A percentile compares a stretch with the other conserved stretches of the same genome.
These are phyloP conservation scores for Drosophila athabasca DNA, from an alignment of 1,140 invertebrate genomes.

Conservation along the genomic window DNA sequence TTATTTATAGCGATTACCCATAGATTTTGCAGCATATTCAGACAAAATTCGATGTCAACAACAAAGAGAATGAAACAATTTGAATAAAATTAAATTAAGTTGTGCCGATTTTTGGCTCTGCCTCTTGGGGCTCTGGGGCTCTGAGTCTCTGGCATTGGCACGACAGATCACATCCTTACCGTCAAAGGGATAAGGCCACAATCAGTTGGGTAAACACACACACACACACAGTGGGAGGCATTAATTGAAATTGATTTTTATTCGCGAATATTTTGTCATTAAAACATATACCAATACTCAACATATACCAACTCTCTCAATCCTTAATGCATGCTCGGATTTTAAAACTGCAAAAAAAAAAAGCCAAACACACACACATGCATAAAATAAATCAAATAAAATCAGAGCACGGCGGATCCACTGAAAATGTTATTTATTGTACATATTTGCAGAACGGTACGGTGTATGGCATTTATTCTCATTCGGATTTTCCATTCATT, in stretches of 20 bases:
- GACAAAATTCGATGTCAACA: conserved; percentile 47
- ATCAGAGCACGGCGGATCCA: conserved; percentile 2
- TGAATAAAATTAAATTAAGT: conserved; percentile 43
- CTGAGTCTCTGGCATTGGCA: not conserved
- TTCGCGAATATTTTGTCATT: conserved; percentile 33
- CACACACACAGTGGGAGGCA: not conserved
- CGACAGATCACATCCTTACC: not conserved
- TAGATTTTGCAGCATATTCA: conserved; percentile 44
- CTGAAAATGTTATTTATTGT: conserved; percentile 21
- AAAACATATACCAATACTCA: too few species aligned
- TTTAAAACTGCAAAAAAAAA: not conserved
- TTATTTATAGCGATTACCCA: conserved; percentile 45
- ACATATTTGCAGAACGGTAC: conserved; percentile 25
- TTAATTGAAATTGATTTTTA: conserved; percentile 28
- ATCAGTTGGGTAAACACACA: conserved; percentile 37
- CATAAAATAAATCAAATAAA: conserved; percentile 46
- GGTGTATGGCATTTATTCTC: not conserved
- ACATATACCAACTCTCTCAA: not conserved
- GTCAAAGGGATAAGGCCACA: conserved; percentile 43
- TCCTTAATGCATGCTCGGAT: conserved; percentile 31
- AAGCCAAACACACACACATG: not conserved
- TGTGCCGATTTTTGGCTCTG: conserved; percentile 41
- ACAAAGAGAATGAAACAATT: conserved; percentile 13
- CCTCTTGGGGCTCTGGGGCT: too few species aligned
- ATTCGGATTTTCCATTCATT: conserved; percentile 32